Base-by-base conservation (phyloP, 2,797 vertebrate species). In the Darevskia nairensis region DNA sequence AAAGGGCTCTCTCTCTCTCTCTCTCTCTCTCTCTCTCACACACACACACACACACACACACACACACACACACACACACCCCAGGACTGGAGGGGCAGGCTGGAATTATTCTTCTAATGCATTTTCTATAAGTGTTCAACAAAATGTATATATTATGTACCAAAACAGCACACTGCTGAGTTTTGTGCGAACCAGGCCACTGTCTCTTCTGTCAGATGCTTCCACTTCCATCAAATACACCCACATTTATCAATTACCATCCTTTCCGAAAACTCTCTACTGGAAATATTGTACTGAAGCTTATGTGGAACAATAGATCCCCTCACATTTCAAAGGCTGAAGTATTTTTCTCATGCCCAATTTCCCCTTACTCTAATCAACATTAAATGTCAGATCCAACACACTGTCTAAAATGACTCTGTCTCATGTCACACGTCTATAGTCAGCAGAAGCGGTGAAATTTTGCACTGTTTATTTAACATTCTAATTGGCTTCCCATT, bases 351-450 rank as follows among this genome's bases (percentile, higher is more conserved):
- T 93, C 55, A 88, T 93, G 92, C 84, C 50, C 88, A 86, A 93
- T 96, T 96, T 92, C 93, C 77, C 92, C 93, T 91, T 13, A 92
- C 94, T 96, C 94, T 94, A 92, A 94, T 96, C 10, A 80, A 92
- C 86, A 72, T 94, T 93, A 46, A 89, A 93, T 93, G 92, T 91
- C 95, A 94, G 95, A 94, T 93, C 92, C 88, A 82, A 82, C 85
- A 96, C 92, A 95, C 95, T 94, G 92, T 78, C 93, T 95, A 95
- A 96, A 97, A 93, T 95, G 94, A 96, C 95, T 96, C 95, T 95
- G 93, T 93, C 91, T 80, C 84, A 0, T 92, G 94, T 94, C 1
- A 13, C 91, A 90, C 89, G 89, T 85, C 91, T 87, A 93, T 76
- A 88, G 93, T 91, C 46, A 83, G 93, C 64, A 83, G 92, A 93